These are phyloP conservation scores for Orthosia gothica DNA, from an alignment of 2,888 invertebrate species.

Conservation along the genomic window DNA sequence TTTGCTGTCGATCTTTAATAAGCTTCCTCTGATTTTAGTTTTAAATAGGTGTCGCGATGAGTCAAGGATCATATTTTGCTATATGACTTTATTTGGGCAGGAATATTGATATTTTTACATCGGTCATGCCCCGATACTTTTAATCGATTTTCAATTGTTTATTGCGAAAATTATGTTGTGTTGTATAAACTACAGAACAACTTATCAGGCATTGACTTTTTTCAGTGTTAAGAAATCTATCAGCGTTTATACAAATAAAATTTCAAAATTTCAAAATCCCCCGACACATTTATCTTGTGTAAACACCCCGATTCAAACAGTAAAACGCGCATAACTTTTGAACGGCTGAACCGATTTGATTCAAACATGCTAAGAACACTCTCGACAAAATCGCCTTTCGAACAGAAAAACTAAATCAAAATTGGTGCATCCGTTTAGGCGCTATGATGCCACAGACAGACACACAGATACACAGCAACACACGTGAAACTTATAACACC, in stretches of 20 bases:
- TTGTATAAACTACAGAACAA: not conserved
- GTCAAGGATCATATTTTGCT: not conserved
- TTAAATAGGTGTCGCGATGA: conserved; percentile 4
- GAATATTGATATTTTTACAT: not conserved
- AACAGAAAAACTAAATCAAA: no score
- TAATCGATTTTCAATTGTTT: not conserved
- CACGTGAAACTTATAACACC: no score
- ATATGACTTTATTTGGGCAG: not conserved
- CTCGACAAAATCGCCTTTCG: no score
- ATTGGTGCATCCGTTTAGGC: no score
- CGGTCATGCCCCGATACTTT: not conserved
- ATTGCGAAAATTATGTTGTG: not conserved
- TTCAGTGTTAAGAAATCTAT: not conserved
- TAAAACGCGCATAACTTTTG: no score
- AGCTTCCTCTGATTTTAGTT: conserved; percentile 2
- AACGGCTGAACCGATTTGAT: no score
- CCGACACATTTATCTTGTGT: no score
- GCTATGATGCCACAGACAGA: no score
- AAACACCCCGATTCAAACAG: no score
- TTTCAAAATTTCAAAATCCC: no score
- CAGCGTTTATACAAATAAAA: not conserved
- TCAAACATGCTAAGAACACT: no score
- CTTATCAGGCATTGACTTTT: not conserved
- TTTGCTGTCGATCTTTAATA: conserved; percentile 24
- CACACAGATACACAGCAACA: no score